A percentile compares a stretch with the other conserved stretches of the same genome.
Evolutionary conservation across 92 coral and sea anemone species (phyloP).

Genomic region (Isaurus tuberculatus): DNA sequence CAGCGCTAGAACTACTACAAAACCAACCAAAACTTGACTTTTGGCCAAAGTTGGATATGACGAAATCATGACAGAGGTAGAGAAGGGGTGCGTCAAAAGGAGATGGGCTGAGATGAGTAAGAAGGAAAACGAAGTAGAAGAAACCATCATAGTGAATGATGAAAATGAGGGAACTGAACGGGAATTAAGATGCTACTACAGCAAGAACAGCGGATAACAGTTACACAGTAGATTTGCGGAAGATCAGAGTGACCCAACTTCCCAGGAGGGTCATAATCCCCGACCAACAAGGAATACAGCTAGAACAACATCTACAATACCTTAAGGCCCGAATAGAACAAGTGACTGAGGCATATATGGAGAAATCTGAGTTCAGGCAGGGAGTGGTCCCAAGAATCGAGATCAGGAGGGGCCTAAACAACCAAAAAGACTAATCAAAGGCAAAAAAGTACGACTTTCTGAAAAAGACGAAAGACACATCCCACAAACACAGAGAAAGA

Average conservation of each 20-base stretch:
- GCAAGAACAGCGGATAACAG: not conserved
- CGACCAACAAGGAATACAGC: constrained; percentile 33
- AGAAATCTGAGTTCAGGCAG: no score
- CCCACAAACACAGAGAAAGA: no score
- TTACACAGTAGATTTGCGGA: constrained; percentile 21
- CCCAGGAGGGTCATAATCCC: constrained; percentile 21
- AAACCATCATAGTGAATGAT: constrained; percentile 22
- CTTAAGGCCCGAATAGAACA: constrained; percentile 27
- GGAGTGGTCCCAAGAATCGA: no score
- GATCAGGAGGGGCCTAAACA: no score
- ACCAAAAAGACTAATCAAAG: no score
- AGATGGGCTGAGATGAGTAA: constrained; percentile 41
- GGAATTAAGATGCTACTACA: not conserved
- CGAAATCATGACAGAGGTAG: constrained; percentile 29
- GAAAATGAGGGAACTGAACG: constrained; percentile 5
- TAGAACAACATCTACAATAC: constrained; percentile 34
- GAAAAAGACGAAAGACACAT: no score
- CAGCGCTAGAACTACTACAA: constrained; percentile 9
- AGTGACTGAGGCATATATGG: not conserved
- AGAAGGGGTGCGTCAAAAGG: constrained; percentile 40
- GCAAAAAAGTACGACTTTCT: no score
- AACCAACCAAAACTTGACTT: constrained; percentile 43
- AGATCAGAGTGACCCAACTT: constrained; percentile 29
- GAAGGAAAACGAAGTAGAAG: constrained; percentile 17
- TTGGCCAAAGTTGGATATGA: constrained; percentile 41